Percentiles rank a stretch among this genome's conserved stretches.
Evolutionary conservation across 1,140 invertebrate species (phyloP).

Genomic region (Drosophila ironensis): DNA sequence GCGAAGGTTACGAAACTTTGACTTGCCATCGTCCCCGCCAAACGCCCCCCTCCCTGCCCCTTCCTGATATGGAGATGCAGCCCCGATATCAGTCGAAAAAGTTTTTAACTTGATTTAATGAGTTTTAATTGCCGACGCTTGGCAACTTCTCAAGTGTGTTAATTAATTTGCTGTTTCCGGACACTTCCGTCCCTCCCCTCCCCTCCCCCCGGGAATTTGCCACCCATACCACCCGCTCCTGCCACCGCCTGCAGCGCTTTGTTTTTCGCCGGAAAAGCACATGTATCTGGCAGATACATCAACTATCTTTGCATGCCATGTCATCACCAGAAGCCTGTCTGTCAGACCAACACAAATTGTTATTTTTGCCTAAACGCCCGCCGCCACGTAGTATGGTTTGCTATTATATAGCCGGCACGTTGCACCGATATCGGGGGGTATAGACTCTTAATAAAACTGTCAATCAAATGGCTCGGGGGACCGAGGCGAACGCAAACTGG

Average conservation of each 20-base stretch:
- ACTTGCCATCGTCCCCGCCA: slow-evolving; percentile 5
- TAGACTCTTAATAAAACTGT: slow-evolving; percentile 67
- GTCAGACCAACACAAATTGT: slow-evolving; percentile 38
- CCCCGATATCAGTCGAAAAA: slow-evolving; percentile 43
- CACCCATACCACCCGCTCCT: not conserved
- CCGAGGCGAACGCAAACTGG: slow-evolving; percentile 21
- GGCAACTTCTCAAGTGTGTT: slow-evolving; percentile 68
- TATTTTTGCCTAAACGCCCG: slow-evolving; percentile 21
- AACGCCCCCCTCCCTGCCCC: not conserved
- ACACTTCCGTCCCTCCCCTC: slow-evolving; percentile 4
- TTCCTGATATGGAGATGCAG: slow-evolving; percentile 26
- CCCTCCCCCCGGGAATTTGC: not conserved
- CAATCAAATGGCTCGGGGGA: slow-evolving; percentile 45
- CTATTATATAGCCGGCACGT: not conserved
- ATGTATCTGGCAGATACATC: slow-evolving; percentile 41
- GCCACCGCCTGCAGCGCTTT: too few species aligned
- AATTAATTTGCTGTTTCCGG: slow-evolving; percentile 56
- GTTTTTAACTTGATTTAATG: slow-evolving; percentile 79
- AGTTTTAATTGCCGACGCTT: slow-evolving; percentile 71
- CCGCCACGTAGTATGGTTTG: not conserved
- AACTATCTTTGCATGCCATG: slow-evolving; percentile 53
- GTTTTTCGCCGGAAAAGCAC: slow-evolving; percentile 10
- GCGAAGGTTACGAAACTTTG: slow-evolving; percentile 77
- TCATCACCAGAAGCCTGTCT: slow-evolving; percentile 37
- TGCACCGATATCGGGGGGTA: too few species aligned